These are phyloP conservation scores for Tenthredo amoena DNA, from an alignment of 2,888 invertebrate species.

Conservation along the genomic window DNA sequence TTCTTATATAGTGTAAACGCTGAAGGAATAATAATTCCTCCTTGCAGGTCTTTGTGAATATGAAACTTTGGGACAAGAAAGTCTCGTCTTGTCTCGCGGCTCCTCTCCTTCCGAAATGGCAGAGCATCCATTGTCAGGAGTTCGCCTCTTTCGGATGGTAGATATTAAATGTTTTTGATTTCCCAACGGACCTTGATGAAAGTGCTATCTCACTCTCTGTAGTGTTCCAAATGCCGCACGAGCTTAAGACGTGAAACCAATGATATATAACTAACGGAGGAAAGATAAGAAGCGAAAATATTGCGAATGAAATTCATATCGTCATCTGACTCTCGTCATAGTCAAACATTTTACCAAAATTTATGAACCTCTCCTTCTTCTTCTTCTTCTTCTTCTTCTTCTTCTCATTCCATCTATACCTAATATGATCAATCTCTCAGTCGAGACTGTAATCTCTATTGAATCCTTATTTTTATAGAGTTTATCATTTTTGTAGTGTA, in stretches of 20 bases:
- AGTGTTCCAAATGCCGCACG: background rate
- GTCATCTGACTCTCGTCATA: background rate
- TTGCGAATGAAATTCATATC: background rate
- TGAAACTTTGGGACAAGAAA: background rate
- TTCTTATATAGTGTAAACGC: background rate
- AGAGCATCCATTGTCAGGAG: conserved; percentile 30
- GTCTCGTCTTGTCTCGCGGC: background rate
- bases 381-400: background rate
- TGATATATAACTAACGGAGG: background rate
- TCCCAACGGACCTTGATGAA: conserved; percentile 46
- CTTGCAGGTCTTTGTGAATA: background rate
- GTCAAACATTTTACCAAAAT: background rate
- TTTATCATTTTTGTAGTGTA: background rate
- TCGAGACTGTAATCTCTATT: conserved; percentile 26
- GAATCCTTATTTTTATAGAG: background rate
- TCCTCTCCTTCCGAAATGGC: background rate
- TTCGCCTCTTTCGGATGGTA: conserved; percentile 7
- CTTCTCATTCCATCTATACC: background rate
- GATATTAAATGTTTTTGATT: conserved; percentile 51
- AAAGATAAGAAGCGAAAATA: background rate
- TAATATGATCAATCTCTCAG: conserved; percentile 4
- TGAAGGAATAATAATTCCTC: conserved; percentile 30
- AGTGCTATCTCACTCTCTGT: conserved; percentile 6
- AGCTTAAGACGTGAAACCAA: background rate
- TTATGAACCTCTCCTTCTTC: background rate